These are phyloP conservation scores for Rhadinocentrus ornatus DNA, from an alignment of 2,797 vertebrate species.

Conservation along the genomic window DNA sequence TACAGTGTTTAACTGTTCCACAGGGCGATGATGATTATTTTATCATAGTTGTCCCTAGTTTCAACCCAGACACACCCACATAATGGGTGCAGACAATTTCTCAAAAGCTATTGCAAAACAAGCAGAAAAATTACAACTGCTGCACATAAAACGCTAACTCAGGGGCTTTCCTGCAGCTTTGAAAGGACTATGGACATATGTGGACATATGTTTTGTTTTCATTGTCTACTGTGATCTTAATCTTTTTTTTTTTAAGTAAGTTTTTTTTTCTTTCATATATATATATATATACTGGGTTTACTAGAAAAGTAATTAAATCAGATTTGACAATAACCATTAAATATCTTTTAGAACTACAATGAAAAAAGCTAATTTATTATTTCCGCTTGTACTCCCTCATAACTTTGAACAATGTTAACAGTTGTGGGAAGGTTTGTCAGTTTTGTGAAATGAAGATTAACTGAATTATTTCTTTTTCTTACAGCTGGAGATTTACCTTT, in stretches of 20 bases:
- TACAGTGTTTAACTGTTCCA: background rate
- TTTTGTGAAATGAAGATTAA: background rate
- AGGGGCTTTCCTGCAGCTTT: background rate
- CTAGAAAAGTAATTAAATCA: background rate
- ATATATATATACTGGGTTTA: background rate
- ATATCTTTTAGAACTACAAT: background rate
- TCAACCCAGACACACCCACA: conserved; percentile 14
- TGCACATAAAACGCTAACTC: background rate
- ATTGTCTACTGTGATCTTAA: background rate
- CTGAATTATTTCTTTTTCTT: conserved; percentile 73
- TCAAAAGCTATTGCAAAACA: conserved; percentile 28
- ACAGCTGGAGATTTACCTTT: conserved; percentile 98
- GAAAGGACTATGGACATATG: background rate
- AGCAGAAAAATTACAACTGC: background rate
- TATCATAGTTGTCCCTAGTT: background rate
- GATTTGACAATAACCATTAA: background rate
- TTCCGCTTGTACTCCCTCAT: background rate
- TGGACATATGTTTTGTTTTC: background rate
- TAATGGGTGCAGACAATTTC: conserved; percentile 11
- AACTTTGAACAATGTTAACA: background rate
- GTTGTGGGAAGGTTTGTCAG: background rate
- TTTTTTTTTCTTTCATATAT: background rate
- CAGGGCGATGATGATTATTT: background rate
- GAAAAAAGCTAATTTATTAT: background rate
- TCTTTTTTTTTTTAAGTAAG: background rate